Base-by-base conservation (phyloP, 2,797 vertebrate species). In the Cetoscarus ocellatus region DNA sequence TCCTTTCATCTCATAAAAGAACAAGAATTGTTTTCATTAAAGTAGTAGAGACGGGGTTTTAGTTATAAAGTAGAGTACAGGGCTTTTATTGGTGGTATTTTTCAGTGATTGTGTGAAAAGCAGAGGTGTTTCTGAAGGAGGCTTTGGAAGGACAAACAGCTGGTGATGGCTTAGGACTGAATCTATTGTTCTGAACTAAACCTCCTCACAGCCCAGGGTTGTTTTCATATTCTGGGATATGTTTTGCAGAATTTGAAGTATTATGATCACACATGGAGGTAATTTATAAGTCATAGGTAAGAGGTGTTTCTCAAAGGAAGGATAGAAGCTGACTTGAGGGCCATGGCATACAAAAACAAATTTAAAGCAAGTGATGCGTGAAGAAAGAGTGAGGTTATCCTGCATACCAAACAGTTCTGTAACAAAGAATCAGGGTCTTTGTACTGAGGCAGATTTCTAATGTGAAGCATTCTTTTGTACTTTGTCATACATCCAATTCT, bases 341-440 rank as follows among this genome's bases (percentile, higher is more conserved):
- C 2, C 27, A 27, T 27, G 27, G 27, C 27, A 27, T 27, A 0
- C 7, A 58, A 52, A 52, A 64, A 36, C 5, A 48, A 35, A 13
- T 51, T 50, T 10, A 36, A 58, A 45, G 34, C 11, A 69, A 62
- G 68, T 54, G 39, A 60, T 44, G 54, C n/a, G 48, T 42, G 34
- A 62, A 53, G 34, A 27, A 47, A 35, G 35, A 11, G 36, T 55
- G 34, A 60, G 57, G 52, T 17, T 10, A n/a, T 34, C 12, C 18
- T 42, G 36, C 38, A 44, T 47, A 59, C 61, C 12, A 63, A 44
- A 53, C 14, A 34, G 38, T 40, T 12, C 27, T 49, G 8, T 65
- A 44, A 73, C 58, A n/a, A 47, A 47, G 9, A 6, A 49, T 13
- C 10, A 49, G 42, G 61, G 12, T 55, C 36, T 50, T 62, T 0